These are phyloP conservation scores for Mystacornis crossleyi DNA, from an alignment of 2,113 vertebrate genomes.

Conservation along the genomic window DNA sequence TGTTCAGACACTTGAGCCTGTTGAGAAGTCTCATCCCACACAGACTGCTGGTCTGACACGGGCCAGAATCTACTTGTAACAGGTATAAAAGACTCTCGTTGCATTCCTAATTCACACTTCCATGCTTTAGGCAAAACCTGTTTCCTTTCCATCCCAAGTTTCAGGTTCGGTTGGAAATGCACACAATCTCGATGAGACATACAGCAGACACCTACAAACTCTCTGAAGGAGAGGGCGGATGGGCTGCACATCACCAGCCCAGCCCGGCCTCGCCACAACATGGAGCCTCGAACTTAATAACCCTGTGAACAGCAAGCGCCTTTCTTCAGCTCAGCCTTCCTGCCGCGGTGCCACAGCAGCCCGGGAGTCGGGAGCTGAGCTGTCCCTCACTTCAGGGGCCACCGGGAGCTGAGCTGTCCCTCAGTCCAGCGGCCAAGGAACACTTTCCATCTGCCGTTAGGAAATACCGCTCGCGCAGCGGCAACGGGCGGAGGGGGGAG, in stretches of 20 bases:
- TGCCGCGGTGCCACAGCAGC: background rate
- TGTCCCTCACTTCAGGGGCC: background rate
- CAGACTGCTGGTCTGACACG: background rate
- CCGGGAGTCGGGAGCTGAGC: background rate
- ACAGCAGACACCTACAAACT: too few species aligned
- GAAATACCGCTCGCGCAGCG: fast-evolving
- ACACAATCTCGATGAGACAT: fast-evolving
- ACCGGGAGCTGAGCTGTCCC: background rate
- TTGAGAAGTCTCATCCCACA: background rate
- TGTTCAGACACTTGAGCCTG: background rate
- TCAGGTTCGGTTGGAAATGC: background rate
- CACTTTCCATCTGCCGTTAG: background rate
- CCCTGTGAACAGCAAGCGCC: background rate
- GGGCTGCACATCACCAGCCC: background rate
- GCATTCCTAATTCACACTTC: fast-evolving
- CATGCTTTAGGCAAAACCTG: background rate
- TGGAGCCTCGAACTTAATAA: background rate
- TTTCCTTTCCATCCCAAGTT: background rate
- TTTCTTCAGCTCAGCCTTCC: background rate
- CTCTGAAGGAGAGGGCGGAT: background rate
- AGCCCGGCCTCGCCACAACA: background rate
- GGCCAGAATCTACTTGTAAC: background rate
- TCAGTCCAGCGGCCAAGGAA: background rate
- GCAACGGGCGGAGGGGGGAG: background rate
- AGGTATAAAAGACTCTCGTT: background rate